Percentiles rank a stretch among this genome's conserved stretches.
Conservation (phyloP, 30 jellyfish, hydroid and myxozoan species). For the Clytia hemisphaerica region DNA sequence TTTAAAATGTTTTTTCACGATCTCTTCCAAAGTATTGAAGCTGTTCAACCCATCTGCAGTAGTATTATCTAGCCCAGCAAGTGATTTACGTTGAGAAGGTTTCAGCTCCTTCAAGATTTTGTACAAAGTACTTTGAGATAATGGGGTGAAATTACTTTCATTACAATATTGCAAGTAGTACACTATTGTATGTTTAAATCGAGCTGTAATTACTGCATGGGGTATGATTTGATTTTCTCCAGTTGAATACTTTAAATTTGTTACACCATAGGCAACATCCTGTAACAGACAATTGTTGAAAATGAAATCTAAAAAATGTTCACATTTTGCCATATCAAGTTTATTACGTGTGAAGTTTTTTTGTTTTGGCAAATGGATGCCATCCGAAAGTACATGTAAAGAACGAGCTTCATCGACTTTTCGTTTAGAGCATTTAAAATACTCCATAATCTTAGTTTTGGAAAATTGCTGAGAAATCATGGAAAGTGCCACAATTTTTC, state of each 20-base stretch:
- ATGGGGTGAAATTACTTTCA: background rate
- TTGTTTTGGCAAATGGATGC: background rate
- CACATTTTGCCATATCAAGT: slow-evolving; percentile 1
- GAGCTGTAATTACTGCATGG: slow-evolving; percentile 1
- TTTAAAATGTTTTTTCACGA: background rate
- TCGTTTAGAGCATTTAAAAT: slow-evolving; percentile 4
- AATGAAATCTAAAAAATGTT: slow-evolving; percentile 6
- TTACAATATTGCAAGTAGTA: background rate
- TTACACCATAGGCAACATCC: slow-evolving; percentile 6
- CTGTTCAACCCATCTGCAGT: slow-evolving; percentile 1
- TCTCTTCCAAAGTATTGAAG: background rate
- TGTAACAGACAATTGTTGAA: background rate
- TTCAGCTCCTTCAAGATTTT: background rate
- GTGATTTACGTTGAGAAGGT: slow-evolving; percentile 1
- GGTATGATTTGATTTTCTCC: background rate
- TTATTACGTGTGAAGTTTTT: background rate
- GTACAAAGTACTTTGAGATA: slow-evolving; percentile 1
- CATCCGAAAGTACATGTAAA: background rate
- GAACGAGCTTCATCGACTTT: background rate
- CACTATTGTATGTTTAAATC: background rate
- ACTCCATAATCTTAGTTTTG: background rate
- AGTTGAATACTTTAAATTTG: background rate
- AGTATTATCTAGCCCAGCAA: background rate
- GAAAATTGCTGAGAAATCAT: background rate
- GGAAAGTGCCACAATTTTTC: background rate